Conservation (phyloP, 2,888 invertebrate species). For the Oeneis ivallda region DNA sequence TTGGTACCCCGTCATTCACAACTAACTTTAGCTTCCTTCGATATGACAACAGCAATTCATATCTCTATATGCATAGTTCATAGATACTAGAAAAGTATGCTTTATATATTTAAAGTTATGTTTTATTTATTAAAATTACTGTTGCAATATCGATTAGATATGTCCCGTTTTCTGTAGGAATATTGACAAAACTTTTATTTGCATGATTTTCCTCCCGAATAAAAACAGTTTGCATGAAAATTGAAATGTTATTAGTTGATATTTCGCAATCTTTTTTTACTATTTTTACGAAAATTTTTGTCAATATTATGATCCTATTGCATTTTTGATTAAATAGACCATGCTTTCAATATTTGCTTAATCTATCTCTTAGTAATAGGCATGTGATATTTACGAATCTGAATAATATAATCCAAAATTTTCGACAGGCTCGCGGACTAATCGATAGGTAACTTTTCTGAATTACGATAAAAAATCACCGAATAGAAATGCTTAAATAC, state of each 20-base stretch:
- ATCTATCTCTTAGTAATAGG: slow-evolving; percentile 29
- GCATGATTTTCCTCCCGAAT: slow-evolving; percentile 21
- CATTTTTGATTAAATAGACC: slow-evolving; percentile 32
- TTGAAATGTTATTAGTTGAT: slow-evolving; percentile 10
- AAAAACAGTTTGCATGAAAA: slow-evolving; percentile 26
- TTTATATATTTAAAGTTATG: neutral
- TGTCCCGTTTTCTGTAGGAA: slow-evolving; percentile 5
- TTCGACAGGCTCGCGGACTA: slow-evolving; percentile 37
- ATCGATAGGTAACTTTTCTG: slow-evolving; percentile 38
- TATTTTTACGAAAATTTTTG: slow-evolving; percentile 23
- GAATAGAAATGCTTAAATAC: slow-evolving; percentile 20
- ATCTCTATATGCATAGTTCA: neutral
- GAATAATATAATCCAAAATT: slow-evolving; percentile 31
- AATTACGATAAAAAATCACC: slow-evolving; percentile 19
- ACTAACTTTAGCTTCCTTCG: slow-evolving; percentile 21
- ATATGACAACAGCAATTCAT: slow-evolving; percentile 23
- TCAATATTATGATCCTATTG: slow-evolving; percentile 31
- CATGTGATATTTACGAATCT: slow-evolving; percentile 31
- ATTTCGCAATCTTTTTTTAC: neutral
- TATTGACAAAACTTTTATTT: slow-evolving; percentile 28
- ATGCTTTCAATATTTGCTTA: slow-evolving; percentile 32
- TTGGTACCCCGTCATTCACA: slow-evolving; percentile 20
- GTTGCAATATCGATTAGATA: slow-evolving; percentile 22
- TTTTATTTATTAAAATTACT: neutral
- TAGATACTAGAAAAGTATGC: neutral